Evolutionary conservation across 2,113 vertebrate species (phyloP), one percentile per base, ranked within the genome.

Genomic region (Lophotis ruficrista): DNA sequence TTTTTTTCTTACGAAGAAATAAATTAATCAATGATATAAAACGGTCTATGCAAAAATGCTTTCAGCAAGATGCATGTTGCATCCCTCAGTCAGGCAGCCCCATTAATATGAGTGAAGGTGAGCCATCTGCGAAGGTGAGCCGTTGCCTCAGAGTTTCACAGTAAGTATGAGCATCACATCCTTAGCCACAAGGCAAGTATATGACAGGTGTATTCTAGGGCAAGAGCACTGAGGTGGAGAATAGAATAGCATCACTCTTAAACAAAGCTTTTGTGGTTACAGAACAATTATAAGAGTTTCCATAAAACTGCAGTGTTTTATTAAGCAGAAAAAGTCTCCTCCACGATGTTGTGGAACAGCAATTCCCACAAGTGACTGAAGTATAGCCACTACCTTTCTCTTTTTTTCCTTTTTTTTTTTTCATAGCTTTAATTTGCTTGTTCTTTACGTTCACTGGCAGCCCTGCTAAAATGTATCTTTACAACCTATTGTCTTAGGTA

Each of bases 401-500:
- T 50, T 56, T 11, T 38, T 56, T 72, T 23, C 3, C 15, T 4
- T 19, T 11, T 51, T 58, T 50, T 62, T 90, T 85, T 88, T 58
- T 31, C 10, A 83, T 54, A 87, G 78, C 69, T 98, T 98, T 97
- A 97, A 97, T 98, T 97, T 97, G 94, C 97, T 97, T 95, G 62
- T 97, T 96, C 91, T 98, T 95, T 90, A 90, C 79, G 94, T 93
- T 78, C 95, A 97, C 97, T 97, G 98, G 97, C 97, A 97, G 96
- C 23, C 50, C 87, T 89, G 92, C 96, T 97, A 97, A 97, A 97
- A 98, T 90, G 96, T 98, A 98, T 98, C 98, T 98, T 97, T 98
- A 96, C 97, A 98, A 98, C 98, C 97, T 98, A 98, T 97, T 98
- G 97, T 98, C 97, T 98, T 97, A 96, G 95, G 97, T 86, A 97